Percentiles rank a stretch among this genome's conserved stretches.
These are phyloP conservation scores for Musca vetustissima DNA, from an alignment of 1,140 invertebrate species.

Conservation along the genomic window DNA sequence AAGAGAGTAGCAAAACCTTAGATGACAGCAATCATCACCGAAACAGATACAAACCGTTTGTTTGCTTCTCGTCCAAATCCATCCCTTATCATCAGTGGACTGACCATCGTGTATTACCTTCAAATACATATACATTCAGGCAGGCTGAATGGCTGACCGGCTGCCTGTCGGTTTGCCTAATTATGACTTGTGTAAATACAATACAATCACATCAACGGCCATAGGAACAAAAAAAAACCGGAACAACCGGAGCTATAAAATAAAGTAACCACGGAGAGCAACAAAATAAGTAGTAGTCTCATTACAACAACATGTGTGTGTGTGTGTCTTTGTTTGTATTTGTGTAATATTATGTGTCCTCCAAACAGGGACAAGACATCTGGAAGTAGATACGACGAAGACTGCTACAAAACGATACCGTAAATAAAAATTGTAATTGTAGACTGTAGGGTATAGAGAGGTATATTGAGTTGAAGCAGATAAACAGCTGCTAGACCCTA, in stretches of 20 bases:
- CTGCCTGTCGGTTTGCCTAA: background rate
- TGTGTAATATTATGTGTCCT: background rate
- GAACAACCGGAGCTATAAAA: background rate
- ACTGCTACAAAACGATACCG: too few species aligned
- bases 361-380: background rate
- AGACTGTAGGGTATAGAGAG: too few species aligned
- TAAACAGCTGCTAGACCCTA: too few species aligned
- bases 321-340: background rate
- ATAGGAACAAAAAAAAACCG: background rate
- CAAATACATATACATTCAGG: background rate
- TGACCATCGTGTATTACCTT: background rate
- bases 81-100: background rate
- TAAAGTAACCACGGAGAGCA: background rate
- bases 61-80: background rate
- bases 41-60: background rate
- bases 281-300: background rate
- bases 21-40: background rate
- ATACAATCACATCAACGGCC: slow-evolving; percentile 10
- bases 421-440: too few species aligned
- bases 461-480: too few species aligned
- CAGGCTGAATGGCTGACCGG: too few species aligned
- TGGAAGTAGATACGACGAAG: background rate
- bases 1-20: background rate
- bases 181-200: slow-evolving; percentile 23
- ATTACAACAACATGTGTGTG: background rate